Conservation (phyloP, 2,888 invertebrate species). For the Andrena minutula region DNA sequence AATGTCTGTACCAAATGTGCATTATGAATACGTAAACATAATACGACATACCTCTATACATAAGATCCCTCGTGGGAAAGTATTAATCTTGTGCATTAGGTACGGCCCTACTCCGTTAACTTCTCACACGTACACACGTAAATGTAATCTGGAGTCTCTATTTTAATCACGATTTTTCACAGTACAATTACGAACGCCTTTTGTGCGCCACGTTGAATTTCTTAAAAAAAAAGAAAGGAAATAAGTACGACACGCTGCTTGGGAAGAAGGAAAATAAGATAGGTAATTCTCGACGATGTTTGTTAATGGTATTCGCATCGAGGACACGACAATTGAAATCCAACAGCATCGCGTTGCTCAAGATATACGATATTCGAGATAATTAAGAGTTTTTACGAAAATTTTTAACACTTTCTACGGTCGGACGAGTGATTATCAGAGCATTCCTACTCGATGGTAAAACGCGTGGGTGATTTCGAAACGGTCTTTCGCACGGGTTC, state of each 20-base stretch:
- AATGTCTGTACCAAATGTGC: constrained; percentile 61
- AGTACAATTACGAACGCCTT: constrained; percentile 57
- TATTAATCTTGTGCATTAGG: constrained; percentile 52
- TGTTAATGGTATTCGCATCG: constrained; percentile 3
- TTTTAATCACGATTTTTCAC: constrained; percentile 56
- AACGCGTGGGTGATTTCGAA: background rate
- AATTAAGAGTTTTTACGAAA: constrained; percentile 51
- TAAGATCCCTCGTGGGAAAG: constrained; percentile 28
- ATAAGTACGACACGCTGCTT: background rate
- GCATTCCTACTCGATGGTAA: constrained; percentile 12
- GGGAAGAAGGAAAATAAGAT: background rate
- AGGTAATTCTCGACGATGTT: background rate
- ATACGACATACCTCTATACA: constrained; percentile 46
- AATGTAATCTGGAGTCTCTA: constrained; percentile 45
- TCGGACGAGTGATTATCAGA: background rate
- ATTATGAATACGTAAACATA: constrained; percentile 55
- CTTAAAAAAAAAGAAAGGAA: background rate
- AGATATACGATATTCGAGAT: constrained; percentile 16
- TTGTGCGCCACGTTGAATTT: constrained; percentile 56
- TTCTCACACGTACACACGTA: constrained; percentile 5
- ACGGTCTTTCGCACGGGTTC: background rate
- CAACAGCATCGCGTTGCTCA: constrained; percentile 43
- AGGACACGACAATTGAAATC: constrained; percentile 16
- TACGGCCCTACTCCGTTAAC: constrained; percentile 41
- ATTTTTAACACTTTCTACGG: constrained; percentile 52